These are phyloP conservation scores for Neogobius melanostomus DNA, from an alignment of 2,113 vertebrate species.

Conservation along the genomic window DNA sequence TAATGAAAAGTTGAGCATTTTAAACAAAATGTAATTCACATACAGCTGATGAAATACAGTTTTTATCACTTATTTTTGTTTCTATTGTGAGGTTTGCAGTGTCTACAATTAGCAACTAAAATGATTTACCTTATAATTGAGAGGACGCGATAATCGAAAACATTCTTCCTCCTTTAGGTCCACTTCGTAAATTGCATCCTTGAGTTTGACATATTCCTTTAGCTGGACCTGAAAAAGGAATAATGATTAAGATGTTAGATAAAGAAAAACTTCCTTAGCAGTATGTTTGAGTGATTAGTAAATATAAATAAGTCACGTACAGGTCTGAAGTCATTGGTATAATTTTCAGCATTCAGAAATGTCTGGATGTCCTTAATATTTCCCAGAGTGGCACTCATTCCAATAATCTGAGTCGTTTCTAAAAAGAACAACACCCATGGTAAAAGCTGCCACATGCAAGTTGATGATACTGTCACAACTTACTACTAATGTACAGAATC, in stretches of 20 bases:
- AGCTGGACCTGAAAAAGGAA: constrained; percentile 82
- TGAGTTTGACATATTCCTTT: constrained; percentile 90
- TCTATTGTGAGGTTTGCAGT: not conserved
- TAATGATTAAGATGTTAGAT: no score
- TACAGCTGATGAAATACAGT: no score
- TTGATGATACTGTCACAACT: constrained; percentile 60
- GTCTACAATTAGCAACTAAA: not conserved
- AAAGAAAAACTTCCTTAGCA: no score
- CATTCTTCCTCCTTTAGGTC: constrained; percentile 80
- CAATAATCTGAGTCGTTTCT: constrained; percentile 90
- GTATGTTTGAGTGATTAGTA: not conserved
- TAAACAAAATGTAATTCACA: no score
- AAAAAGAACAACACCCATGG: not conserved
- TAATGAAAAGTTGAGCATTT: no score
- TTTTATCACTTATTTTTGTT: no score
- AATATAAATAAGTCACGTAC: constrained; percentile 70
- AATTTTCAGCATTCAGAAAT: constrained; percentile 91
- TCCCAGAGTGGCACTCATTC: constrained; percentile 95
- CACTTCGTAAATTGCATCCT: constrained; percentile 85
- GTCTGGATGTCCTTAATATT: constrained; percentile 90
- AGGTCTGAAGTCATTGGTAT: constrained; percentile 87
- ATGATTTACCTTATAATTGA: constrained; percentile 83
- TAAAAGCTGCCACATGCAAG: not conserved
- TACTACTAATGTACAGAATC: constrained; percentile 84
- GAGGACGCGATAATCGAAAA: constrained; percentile 83